These are phyloP conservation scores for Resseliella maxima DNA, from an alignment of 2,888 invertebrate species.

Conservation along the genomic window DNA sequence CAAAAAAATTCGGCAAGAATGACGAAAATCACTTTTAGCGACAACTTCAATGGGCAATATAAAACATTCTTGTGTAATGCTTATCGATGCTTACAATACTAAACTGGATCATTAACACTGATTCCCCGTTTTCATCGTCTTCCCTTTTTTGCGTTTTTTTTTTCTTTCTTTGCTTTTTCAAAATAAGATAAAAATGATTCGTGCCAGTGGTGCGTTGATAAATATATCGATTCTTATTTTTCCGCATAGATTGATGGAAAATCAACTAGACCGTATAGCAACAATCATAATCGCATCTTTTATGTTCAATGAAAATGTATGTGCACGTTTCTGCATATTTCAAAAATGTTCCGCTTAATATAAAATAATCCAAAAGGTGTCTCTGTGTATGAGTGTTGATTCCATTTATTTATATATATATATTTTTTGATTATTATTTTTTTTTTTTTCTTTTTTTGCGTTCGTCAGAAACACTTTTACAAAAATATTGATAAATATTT, in stretches of 20 bases:
- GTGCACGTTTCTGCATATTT: too few species aligned
- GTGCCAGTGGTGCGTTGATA: neutral
- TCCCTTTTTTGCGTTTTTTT: neutral
- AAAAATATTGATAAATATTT: too few species aligned
- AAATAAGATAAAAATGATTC: slow-evolving; percentile 10
- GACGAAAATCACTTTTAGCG: neutral
- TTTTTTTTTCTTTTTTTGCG: too few species aligned
- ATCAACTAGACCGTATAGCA: neutral
- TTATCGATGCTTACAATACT: slow-evolving; percentile 19
- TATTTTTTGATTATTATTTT: too few species aligned
- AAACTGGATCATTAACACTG: slow-evolving; percentile 32
- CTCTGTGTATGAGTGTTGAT: too few species aligned
- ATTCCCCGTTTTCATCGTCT: too few species aligned
- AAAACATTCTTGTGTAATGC: neutral
- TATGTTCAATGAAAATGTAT: too few species aligned
- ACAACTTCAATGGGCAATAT: neutral
- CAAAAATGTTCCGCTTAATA: too few species aligned
- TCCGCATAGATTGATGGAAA: neutral
- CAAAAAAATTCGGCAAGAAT: neutral
- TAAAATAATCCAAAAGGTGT: too few species aligned
- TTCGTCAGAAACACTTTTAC: too few species aligned
- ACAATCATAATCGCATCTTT: neutral
- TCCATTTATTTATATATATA: too few species aligned
- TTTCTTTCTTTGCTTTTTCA: too few species aligned
- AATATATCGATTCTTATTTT: neutral